Percentiles rank a stretch among this genome's conserved stretches.
These are phyloP conservation scores for Cnemophilus loriae DNA, from an alignment of 2,113 vertebrate genomes.

Conservation along the genomic window DNA sequence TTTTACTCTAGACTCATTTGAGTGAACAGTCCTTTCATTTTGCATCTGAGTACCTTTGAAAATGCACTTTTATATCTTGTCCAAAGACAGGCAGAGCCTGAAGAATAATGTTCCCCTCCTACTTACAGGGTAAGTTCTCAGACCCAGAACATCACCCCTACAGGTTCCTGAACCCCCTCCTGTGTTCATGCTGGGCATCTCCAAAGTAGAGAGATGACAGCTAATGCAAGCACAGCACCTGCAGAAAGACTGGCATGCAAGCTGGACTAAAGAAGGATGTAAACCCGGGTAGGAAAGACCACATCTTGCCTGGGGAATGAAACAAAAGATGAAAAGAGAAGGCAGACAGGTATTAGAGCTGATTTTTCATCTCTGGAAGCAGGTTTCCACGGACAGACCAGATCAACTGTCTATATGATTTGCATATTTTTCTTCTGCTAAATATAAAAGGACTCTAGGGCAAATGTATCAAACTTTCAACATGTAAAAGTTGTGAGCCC, in stretches of 20 bases:
- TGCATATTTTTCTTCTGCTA: background rate
- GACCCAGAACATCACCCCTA: background rate
- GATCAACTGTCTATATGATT: background rate
- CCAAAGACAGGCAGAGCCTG: background rate
- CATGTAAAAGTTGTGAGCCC: background rate
- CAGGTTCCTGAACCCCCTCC: background rate
- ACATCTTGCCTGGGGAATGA: rapidly evolving
- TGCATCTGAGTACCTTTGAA: background rate
- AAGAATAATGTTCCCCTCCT: background rate
- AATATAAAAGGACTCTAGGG: background rate
- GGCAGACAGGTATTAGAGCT: background rate
- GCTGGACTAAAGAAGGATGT: background rate
- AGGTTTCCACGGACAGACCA: background rate
- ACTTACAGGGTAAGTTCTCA: background rate
- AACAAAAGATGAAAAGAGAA: background rate
- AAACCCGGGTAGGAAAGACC: background rate
- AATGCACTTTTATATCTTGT: background rate
- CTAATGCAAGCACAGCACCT: background rate
- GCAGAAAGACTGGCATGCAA: background rate
- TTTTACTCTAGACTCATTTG: background rate
- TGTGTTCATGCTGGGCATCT: background rate
- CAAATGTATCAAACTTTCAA: background rate
- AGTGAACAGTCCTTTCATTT: background rate
- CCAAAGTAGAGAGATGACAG: background rate
- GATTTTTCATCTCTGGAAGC: background rate